Conservation (phyloP, 1,140 invertebrate species). For the Drosophila kanapiae region DNA sequence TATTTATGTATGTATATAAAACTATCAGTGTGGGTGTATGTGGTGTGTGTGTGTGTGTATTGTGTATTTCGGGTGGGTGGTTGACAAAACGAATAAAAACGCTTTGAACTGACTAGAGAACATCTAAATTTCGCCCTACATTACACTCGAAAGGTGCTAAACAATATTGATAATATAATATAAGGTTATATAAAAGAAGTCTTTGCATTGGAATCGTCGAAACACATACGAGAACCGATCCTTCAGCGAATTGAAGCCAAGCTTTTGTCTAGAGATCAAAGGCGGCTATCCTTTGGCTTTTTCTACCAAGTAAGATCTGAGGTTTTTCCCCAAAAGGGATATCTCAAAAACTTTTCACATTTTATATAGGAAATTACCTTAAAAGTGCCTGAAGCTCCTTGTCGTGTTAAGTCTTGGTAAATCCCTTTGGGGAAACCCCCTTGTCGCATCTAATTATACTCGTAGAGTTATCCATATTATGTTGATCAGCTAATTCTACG, state of each 20-base stretch:
- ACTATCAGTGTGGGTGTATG: conserved; percentile 51
- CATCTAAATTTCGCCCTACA: conserved; percentile 57
- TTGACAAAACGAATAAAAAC: conserved; percentile 64
- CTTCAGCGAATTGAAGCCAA: conserved; percentile 33
- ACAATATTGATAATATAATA: conserved; percentile 44
- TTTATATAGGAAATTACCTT: neutral
- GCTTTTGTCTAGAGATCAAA: conserved; percentile 24
- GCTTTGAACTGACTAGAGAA: conserved; percentile 75
- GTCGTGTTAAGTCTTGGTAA: neutral
- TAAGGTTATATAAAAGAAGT: conserved; percentile 62
- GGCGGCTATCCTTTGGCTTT: neutral
- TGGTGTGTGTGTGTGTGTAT: conserved; percentile 18
- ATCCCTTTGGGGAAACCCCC: neutral
- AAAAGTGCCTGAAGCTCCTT: no score
- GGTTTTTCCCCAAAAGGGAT: neutral
- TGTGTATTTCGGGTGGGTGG: conserved; percentile 31
- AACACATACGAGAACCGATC: conserved; percentile 26
- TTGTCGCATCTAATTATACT: no score
- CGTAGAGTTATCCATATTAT: neutral
- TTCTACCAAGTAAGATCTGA: neutral
- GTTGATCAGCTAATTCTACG: conserved; percentile 37
- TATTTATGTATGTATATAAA: conserved; percentile 28
- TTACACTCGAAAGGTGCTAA: conserved; percentile 39
- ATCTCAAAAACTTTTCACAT: neutral
- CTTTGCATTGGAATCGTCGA: conserved; percentile 70